Percentiles rank a stretch among this genome's conserved stretches.
phyloP scores from a whole-genome alignment of 2,888 invertebrate genomes.

The Eupelmus urozonus region DNA sequence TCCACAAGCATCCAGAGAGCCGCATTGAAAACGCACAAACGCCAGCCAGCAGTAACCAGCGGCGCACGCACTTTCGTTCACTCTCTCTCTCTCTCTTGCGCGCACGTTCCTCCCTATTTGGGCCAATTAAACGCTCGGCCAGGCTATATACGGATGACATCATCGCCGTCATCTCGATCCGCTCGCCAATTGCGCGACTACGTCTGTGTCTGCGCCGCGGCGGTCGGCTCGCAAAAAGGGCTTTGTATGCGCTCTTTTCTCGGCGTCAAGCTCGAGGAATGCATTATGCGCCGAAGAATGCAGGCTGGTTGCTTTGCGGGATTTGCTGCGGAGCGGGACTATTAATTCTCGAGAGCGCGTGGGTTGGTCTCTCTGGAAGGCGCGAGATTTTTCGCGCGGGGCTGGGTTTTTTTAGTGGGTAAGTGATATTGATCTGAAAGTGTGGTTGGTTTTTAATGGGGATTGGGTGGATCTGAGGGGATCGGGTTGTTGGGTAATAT shows the following conservation, averaged over 20 bases:
- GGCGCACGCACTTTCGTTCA: constrained; percentile 37
- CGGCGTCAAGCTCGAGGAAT: neutral
- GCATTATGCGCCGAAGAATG: neutral
- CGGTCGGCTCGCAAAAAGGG: neutral
- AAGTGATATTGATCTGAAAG: no score
- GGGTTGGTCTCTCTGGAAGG: no score
- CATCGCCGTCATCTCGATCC: neutral
- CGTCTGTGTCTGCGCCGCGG: no score
- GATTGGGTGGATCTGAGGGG: no score
- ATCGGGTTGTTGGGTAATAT: no score
- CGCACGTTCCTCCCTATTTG: constrained; percentile 34
- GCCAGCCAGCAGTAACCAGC: no score
- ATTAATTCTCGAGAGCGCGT: neutral
- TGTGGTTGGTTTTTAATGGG: no score
- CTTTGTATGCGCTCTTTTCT: neutral
- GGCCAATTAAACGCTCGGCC: constrained; percentile 47
- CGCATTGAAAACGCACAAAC: no score
- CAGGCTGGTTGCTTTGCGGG: neutral
- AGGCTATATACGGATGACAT: constrained; percentile 15
- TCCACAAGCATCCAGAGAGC: no score
- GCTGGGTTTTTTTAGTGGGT: no score
- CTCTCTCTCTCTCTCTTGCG: constrained; percentile 27
- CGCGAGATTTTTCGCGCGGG: no score
- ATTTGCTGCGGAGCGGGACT: neutral
- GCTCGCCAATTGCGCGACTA: no score